These are phyloP conservation scores for Aurelia coerulea DNA, from an alignment of 30 jellyfish, hydroid and myxozoan genomes.

Conservation along the genomic window DNA sequence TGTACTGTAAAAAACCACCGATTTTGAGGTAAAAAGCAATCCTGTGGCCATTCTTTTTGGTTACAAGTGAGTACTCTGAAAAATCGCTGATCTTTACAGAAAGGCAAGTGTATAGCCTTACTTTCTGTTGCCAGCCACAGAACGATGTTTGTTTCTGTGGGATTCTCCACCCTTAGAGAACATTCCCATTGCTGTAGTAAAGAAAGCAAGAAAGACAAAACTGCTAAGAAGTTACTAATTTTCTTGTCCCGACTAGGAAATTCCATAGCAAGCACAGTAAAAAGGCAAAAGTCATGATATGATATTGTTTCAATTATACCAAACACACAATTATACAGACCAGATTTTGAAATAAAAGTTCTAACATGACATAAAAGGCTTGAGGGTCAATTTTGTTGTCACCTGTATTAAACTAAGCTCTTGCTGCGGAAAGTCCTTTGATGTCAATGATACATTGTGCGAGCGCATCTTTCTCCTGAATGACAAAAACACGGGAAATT, in stretches of 20 bases:
- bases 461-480: conserved; percentile 83
- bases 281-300: background rate
- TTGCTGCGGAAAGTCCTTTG: conserved; percentile 69
- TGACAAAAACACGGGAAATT: background rate
- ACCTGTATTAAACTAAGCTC: conserved; percentile 17
- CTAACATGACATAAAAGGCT: too few species aligned
- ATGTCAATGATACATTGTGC: conserved; percentile 90
- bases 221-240: background rate
- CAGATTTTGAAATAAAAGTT: too few species aligned
- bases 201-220: background rate
- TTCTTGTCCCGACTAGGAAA: background rate
- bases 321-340: conserved; percentile 36
- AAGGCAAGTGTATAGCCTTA: too few species aligned
- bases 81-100: too few species aligned
- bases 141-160: background rate
- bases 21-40: too few species aligned
- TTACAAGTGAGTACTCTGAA: too few species aligned
- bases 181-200: background rate
- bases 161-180: background rate
- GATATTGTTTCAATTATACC: background rate
- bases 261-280: too few species aligned
- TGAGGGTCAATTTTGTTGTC: too few species aligned
- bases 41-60: too few species aligned
- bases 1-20: too few species aligned
- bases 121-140: too few species aligned